Evolutionary conservation across 2,888 invertebrate species (phyloP).

Genomic region (Nomada ruficornis): DNA sequence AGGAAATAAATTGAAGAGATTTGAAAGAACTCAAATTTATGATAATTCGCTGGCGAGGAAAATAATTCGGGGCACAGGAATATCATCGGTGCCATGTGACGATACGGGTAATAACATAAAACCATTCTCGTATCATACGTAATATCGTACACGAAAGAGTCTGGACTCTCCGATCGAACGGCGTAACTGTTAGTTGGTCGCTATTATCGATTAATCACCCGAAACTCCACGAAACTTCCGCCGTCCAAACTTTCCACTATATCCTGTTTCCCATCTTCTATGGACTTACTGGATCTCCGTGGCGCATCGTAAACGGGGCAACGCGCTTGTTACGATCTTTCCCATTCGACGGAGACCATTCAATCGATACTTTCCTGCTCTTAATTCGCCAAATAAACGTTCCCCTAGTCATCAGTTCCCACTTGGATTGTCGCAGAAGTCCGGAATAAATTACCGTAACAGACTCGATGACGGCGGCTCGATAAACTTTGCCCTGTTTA

Average conservation of each 20-base stretch:
- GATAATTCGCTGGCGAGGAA: too few species aligned
- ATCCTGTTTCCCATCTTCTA: conserved; percentile 28
- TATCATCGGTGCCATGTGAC: background rate
- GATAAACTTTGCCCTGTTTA: background rate
- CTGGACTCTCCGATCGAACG: background rate
- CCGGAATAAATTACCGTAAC: background rate
- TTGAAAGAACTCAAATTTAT: background rate
- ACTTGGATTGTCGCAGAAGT: conserved; percentile 25
- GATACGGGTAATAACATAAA: background rate
- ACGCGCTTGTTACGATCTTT: conserved; percentile 12
- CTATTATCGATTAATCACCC: conserved; percentile 66
- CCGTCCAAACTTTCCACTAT: conserved; percentile 51
- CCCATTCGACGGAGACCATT: conserved; percentile 3
- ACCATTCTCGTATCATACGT: conserved; percentile 4
- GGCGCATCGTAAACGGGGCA: conserved; percentile 38
- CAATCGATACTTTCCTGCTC: conserved; percentile 56
- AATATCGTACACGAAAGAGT: conserved; percentile 13
- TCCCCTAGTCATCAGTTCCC: conserved; percentile 33
- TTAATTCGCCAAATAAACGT: conserved; percentile 66
- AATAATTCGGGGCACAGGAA: background rate
- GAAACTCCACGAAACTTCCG: conserved; percentile 54
- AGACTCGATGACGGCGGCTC: background rate
- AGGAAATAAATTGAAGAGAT: background rate
- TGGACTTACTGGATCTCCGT: conserved; percentile 24
- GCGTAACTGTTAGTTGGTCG: conserved; percentile 21